Evolutionary conservation across 2,113 vertebrate genomes (phyloP).

Genomic region (Machaerirhynchus nigripectus): DNA sequence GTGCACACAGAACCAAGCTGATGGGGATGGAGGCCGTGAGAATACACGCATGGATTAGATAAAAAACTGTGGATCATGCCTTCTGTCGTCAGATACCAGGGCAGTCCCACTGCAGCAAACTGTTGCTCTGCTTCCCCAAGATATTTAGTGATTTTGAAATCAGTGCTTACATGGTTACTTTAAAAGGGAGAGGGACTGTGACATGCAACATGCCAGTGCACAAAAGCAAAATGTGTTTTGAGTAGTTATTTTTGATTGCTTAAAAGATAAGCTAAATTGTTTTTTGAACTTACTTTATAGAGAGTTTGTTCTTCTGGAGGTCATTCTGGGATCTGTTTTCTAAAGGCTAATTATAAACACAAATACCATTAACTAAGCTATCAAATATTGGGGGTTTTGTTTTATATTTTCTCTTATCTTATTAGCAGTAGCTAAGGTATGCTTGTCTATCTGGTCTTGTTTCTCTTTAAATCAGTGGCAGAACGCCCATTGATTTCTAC

Average conservation of each 20-base stretch:
- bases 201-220: background rate
- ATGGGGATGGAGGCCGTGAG: background rate
- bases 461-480: background rate
- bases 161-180: rapidly evolving
- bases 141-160: background rate
- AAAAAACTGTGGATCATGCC: rapidly evolving
- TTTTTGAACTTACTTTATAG: background rate
- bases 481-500: background rate
- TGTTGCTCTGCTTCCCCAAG: background rate
- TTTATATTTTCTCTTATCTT: background rate
- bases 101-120: background rate
- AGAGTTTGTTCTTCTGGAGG: background rate
- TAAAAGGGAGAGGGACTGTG: background rate
- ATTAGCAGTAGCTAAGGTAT: background rate
- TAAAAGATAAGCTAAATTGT: background rate
- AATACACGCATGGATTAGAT: rapidly evolving
- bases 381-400: background rate
- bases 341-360: background rate
- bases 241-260: background rate
- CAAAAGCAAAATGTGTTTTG: background rate
- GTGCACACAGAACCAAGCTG: background rate
- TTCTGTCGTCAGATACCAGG: background rate
- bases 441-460: background rate
- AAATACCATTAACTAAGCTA: background rate
- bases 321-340: background rate